Evolutionary conservation across 2,113 vertebrate species (phyloP).

Genomic region (Macrotis lagotis): DNA sequence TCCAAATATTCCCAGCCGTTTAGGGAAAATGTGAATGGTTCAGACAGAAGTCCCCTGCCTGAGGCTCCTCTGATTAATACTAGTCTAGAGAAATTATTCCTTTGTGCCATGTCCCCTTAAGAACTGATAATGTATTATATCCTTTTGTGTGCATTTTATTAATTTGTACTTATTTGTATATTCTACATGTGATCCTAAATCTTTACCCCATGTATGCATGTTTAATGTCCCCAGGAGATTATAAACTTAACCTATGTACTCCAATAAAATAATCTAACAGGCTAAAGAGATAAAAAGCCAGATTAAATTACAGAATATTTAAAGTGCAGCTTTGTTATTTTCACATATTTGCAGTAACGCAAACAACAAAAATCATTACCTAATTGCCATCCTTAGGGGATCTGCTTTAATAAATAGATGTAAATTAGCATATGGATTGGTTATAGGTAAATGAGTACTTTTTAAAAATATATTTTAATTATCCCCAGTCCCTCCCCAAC

Average conservation of each 20-base stretch:
- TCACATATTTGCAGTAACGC: neutral
- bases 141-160: too few relatives aligned
- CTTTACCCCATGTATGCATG: neutral
- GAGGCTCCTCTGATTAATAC: neutral
- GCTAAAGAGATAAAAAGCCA: constrained; percentile 51
- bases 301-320: constrained; percentile 59
- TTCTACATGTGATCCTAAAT: neutral
- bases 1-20: constrained; percentile 17
- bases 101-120: neutral
- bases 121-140: neutral
- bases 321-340: constrained; percentile 51
- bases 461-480: constrained; percentile 48
- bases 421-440: constrained; percentile 48
- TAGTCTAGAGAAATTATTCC: neutral
- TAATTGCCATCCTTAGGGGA: constrained; percentile 35
- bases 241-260: neutral
- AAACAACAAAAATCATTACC: constrained; percentile 34
- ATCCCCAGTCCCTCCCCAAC: neutral
- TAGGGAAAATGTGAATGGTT: constrained; percentile 2
- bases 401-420: constrained; percentile 28
- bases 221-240: constrained; percentile 33
- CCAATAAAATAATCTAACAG: constrained; percentile 53
- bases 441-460: constrained; percentile 30
- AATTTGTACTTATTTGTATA: neutral
- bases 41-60: neutral